Percentiles rank a stretch among this genome's conserved stretches.
These are phyloP conservation scores for Scopus umbretta DNA, from an alignment of 2,113 vertebrate species.

Conservation along the genomic window DNA sequence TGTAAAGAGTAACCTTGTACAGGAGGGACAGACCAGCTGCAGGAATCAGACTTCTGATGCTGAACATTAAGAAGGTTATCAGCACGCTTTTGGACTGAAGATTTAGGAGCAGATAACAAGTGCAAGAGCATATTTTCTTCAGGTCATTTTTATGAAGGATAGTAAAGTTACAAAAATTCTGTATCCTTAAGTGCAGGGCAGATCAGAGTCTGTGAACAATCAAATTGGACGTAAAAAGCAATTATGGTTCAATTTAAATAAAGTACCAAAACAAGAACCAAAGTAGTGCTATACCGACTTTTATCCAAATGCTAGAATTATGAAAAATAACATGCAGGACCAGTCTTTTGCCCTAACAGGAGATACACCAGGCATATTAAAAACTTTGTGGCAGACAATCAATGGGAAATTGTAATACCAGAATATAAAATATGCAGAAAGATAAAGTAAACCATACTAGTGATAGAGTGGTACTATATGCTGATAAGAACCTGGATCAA, in stretches of 20 bases:
- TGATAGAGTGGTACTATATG: neutral
- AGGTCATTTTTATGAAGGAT: neutral
- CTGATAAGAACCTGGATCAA: neutral
- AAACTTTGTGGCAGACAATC: neutral
- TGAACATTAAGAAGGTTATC: neutral
- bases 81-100: neutral
- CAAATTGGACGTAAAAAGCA: neutral
- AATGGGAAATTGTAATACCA: neutral
- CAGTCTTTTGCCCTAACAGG: neutral
- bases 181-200: neutral
- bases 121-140: neutral
- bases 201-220: neutral
- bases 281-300: neutral
- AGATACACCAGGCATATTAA: neutral
- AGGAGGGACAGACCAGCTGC: neutral
- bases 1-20: neutral
- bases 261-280: neutral
- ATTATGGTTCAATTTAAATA: neutral
- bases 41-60: neutral
- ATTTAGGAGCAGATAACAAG: neutral
- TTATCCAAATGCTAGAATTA: neutral
- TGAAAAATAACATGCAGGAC: neutral
- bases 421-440: neutral
- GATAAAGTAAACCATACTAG: neutral
- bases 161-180: neutral